These are phyloP conservation scores for Danaus melanippus DNA, from an alignment of 1,140 invertebrate genomes.

Conservation along the genomic window DNA sequence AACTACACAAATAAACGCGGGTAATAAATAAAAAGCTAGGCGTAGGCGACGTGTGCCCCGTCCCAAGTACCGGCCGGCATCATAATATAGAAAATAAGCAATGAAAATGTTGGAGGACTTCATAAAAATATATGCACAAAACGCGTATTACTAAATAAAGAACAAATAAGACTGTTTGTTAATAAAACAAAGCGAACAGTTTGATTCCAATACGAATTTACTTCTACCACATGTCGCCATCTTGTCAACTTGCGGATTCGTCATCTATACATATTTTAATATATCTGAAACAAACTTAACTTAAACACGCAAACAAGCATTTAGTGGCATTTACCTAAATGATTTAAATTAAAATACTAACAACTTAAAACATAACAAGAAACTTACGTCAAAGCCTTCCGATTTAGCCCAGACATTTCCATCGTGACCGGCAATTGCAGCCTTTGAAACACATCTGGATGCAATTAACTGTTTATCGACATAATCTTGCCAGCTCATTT, in stretches of 20 bases:
- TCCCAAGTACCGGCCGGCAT: slow-evolving; percentile 39
- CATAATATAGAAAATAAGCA: no score
- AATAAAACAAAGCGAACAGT: slow-evolving; percentile 1
- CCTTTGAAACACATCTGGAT: slow-evolving; percentile 92
- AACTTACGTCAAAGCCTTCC: slow-evolving; percentile 92
- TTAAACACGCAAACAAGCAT: slow-evolving; percentile 8
- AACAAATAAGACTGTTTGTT: no score
- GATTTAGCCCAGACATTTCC: slow-evolving; percentile 96
- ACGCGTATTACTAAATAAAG: no score
- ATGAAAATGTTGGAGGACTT: no score
- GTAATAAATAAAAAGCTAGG: neutral
- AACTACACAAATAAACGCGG: no score
- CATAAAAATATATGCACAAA: no score
- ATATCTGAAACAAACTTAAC: slow-evolving; percentile 5
- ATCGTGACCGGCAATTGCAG: slow-evolving; percentile 94
- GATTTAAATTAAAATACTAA: slow-evolving; percentile 14
- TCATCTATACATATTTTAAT: slow-evolving; percentile 34
- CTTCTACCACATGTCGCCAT: slow-evolving; percentile 70
- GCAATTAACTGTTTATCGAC: slow-evolving; percentile 97
- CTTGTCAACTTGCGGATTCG: slow-evolving; percentile 68
- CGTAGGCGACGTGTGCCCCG: slow-evolving; percentile 30
- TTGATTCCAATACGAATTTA: slow-evolving; percentile 42
- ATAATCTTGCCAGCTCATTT: slow-evolving; percentile 98
- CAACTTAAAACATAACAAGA: slow-evolving; percentile 44
- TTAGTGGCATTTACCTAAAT: slow-evolving; percentile 10